Evolutionary conservation across 2,888 invertebrate species (phyloP).

Genomic region (Orchesellides sinensis): DNA sequence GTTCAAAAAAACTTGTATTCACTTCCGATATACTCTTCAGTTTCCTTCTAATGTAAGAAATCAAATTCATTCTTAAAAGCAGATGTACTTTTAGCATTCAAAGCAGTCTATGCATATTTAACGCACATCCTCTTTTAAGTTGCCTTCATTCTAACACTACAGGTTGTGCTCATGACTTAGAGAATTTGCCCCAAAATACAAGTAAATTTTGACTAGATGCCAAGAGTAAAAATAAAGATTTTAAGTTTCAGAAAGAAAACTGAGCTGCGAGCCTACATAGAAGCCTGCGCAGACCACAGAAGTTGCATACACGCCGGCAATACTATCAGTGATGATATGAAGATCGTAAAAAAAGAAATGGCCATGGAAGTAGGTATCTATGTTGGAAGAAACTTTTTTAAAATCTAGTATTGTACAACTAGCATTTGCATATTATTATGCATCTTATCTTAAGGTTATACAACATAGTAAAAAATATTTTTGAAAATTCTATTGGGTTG

Average conservation of each 20-base stretch:
- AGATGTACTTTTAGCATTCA: no score
- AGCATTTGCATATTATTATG: no score
- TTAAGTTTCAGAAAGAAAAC: conserved; percentile 46
- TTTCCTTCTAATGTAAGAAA: not conserved
- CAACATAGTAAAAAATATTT: no score
- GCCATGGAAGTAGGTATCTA: not conserved
- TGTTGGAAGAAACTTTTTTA: not conserved
- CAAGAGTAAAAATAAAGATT: conserved; percentile 72
- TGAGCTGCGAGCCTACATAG: not conserved
- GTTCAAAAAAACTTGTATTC: no score
- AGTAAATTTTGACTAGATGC: conserved; percentile 57
- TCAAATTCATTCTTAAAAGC: conserved; percentile 19
- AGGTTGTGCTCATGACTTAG: conserved; percentile 38
- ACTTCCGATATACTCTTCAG: not conserved
- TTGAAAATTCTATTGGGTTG: no score
- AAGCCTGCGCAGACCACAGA: not conserved
- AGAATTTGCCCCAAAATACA: conserved; percentile 66
- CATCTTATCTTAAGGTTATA: not conserved
- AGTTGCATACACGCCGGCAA: not conserved
- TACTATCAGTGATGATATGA: not conserved
- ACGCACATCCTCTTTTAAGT: not conserved
- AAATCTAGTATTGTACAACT: no score
- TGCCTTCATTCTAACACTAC: conserved; percentile 36
- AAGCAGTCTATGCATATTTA: not conserved
- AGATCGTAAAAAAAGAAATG: not conserved